Evolutionary conservation across 2,888 invertebrate genomes (phyloP), one percentile per base, ranked within the genome.

Genomic region (Octonoba sinensis): DNA sequence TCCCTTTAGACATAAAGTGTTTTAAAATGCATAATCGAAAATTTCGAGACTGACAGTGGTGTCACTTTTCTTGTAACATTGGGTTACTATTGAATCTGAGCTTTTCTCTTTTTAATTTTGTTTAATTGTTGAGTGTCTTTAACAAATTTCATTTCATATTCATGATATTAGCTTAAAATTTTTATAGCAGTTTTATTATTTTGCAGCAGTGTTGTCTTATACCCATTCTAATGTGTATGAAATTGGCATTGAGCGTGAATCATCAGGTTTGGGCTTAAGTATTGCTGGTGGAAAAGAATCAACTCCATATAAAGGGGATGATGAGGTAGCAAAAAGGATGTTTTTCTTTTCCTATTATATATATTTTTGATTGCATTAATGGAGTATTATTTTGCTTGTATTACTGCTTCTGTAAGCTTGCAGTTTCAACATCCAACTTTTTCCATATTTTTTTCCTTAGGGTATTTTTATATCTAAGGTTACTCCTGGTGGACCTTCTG

Each of bases 281-380:
- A 99, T 99, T 89, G 99, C 99, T 18, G 99, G 99, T 51, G 99
- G 99, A 54, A 92, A 93, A 76, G 98, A 97, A 36, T 99, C 98
- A 11, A 97, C 97, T 13, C 99, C 99, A 0, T 99, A 94, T 90
- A 93, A 95, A 88, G 97, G 96, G 57, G 94, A 96, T 86, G 98
- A 98, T 88, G 97, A 97, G 62, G 83, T 82, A 77, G n/a, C 22
- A 57, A 12, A 57, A 22, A 2, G 8, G 11, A 22, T 22, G 11
- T n/a, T 18, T 20, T n/a, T 12, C 1, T 54, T 3, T 20, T 18
- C 18, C 12, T 3, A 15, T 57, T 2, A n/a, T 20, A 22, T 8
- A 6, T 24, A 12, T 54, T n/a, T 54, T 3, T 54, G 4, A 1
- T 22, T 57, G 6, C 18, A 54, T 8, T 13, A 15, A 18, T 56